Evolutionary conservation across 2,888 invertebrate species (phyloP), one percentile per base, ranked within the genome.

Genomic region (Bombylius major): DNA sequence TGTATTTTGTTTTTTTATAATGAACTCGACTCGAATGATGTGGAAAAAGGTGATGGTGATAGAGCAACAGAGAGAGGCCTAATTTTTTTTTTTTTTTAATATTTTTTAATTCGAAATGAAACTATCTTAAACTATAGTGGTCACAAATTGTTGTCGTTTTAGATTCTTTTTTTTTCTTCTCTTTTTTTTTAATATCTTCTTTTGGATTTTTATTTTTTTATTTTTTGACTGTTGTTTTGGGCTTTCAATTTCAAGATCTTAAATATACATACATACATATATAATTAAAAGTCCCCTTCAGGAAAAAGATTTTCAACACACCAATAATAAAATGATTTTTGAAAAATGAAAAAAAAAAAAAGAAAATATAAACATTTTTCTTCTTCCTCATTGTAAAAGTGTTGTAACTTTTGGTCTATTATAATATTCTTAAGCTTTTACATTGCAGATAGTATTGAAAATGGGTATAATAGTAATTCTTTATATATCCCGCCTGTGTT

Each of bases 231-330:
- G 36, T 36, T 36, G 4, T 42, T 11, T 42, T 52, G 47, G 54
- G 56, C 51, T 54, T 54, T 56, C 52, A 45, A 54, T 54, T 52
- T 56, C 51, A 51, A 54, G 48, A 54, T 52, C 32, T 46, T 39
- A 33, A 47, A 32, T 34, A 23, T 47, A 36, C 39, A 48, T 36
- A 51, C 42, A 14, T 51, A 44, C 47, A 53, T 50, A 53, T 53
- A 36, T 14, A 46, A 42, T 42, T 42, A 11, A 23, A 42, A 11
- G 39, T 6, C 39, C 39, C 11, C 45, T 46, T 50, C 50, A 33
- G 34, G 14, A 49, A 36, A 36, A 8, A 42, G 11, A 42, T 11
- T 42, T 42, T 11, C 39, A 42, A 11, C 12, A 42, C 1, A 42
- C 12, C 39, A 11, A 7, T 42, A 42, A 42, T 42, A 11, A 23